Conservation (phyloP, 2,113 vertebrate genomes). For the Syngnathoides biaculeatus region DNA sequence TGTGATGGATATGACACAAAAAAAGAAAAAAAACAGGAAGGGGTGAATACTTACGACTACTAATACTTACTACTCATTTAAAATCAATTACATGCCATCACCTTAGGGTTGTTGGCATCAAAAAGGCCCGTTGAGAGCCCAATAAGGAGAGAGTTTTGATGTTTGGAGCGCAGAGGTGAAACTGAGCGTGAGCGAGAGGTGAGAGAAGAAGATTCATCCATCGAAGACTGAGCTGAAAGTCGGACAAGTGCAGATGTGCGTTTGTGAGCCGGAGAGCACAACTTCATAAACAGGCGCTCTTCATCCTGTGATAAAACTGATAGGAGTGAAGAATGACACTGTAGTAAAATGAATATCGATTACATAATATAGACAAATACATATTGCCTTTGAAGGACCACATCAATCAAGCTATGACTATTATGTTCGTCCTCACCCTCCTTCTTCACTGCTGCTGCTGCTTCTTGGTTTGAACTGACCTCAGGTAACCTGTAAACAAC, state of each 20-base stretch:
- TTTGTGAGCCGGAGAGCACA: constrained; percentile 70
- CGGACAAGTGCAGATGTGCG: constrained; percentile 69
- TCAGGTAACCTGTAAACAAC: constrained; percentile 65
- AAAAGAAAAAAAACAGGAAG: no score
- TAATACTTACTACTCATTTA: no score
- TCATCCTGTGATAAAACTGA: constrained; percentile 39
- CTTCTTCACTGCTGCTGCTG: constrained; percentile 18
- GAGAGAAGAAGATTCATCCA: constrained; percentile 79
- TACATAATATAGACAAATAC: background rate
- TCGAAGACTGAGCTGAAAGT: constrained; percentile 82
- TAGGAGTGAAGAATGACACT: constrained; percentile 14
- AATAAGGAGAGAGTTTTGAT: constrained; percentile 82
- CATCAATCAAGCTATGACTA: constrained; percentile 62
- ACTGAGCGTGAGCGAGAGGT: constrained; percentile 81
- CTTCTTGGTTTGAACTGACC: constrained; percentile 37
- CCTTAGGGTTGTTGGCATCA: constrained; percentile 94
- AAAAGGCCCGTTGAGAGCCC: constrained; percentile 94
- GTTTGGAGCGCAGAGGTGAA: constrained; percentile 82
- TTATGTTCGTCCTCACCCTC: constrained; percentile 44
- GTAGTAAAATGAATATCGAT: constrained; percentile 13
- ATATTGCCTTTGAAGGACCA: background rate
- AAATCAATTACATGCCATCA: constrained; percentile 52
- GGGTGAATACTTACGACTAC: no score
- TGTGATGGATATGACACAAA: no score
- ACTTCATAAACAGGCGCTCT: constrained; percentile 81